Base-by-base conservation (phyloP, 1,140 invertebrate genomes). In the Paralvinella palmiformis region DNA sequence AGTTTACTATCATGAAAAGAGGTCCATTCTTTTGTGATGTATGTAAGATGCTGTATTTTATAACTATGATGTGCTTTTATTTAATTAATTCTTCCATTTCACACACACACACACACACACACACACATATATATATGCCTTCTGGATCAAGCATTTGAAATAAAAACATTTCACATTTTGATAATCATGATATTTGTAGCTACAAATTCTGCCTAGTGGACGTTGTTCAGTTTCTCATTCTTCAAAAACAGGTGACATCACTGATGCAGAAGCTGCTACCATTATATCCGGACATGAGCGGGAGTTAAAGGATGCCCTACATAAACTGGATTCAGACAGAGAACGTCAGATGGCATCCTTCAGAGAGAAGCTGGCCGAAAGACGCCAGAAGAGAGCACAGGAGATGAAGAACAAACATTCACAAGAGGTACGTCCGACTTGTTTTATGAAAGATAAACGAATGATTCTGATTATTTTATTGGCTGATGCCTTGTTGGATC, bases 181-280 rank as follows among this genome's bases (percentile, higher is more conserved):
- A n/a, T n/a, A n/a, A n/a, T n/a, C n/a, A n/a, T n/a, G n/a, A n/a
- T n/a, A n/a, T n/a, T n/a, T n/a, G n/a, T n/a, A n/a, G n/a, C n/a
- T n/a, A n/a, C n/a, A n/a, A n/a, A n/a, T n/a, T n/a, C n/a, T n/a
- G n/a, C n/a, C n/a, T n/a, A n/a, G n/a, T n/a, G n/a, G n/a, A n/a
- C n/a, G n/a, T n/a, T n/a, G n/a, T n/a, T n/a, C n/a, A n/a, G n/a
- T n/a, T n/a, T n/a, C n/a, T n/a, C n/a, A n/a, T n/a, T n/a, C n/a
- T n/a, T n/a, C n/a, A n/a, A n/a, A n/a, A n/a, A n/a, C 57, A 78
- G 76, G 75, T 50, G 71, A 76, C 27, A 62, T 73, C 27, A 73
- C 68, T 37, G 72, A 75, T n/a, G 63, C 66, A n/a, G 68, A 77
- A 67, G 67, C 75, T 4, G 68, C 68, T 31, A 66, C 72, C n/a